Conservation (phyloP, 2,888 invertebrate genomes). For the Platynereis dumerilii region DNA sequence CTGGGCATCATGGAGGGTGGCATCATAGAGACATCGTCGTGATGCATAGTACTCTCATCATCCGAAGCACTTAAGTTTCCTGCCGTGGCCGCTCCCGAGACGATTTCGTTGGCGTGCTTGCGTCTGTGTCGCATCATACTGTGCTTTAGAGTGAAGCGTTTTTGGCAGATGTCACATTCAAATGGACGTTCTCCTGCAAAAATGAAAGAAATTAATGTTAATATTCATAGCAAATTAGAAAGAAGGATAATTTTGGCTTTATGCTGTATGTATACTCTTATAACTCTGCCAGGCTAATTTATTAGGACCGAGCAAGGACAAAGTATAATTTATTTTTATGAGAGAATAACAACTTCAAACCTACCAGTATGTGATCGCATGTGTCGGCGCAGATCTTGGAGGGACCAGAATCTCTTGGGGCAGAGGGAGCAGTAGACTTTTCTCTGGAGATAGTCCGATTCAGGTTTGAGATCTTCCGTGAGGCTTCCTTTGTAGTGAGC, state of each 20-base stretch:
- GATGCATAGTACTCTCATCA: constrained; percentile 37
- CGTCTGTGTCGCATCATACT: constrained; percentile 92
- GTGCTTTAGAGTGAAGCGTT: constrained; percentile 90
- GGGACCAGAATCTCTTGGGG: constrained; percentile 91
- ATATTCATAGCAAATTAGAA: neutral
- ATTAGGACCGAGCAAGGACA: too few relatives aligned
- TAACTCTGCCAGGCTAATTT: too few relatives aligned
- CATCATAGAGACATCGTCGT: too few relatives aligned
- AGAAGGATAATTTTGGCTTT: too few relatives aligned
- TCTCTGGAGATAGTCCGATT: constrained; percentile 43
- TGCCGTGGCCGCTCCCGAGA: constrained; percentile 25
- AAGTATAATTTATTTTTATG: too few relatives aligned
- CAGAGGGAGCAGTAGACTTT: constrained; percentile 78
- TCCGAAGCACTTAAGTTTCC: constrained; percentile 45
- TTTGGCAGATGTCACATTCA: constrained; percentile 85
- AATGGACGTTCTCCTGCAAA: constrained; percentile 77
- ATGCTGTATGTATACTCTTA: too few relatives aligned
- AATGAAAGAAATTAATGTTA: too few relatives aligned
- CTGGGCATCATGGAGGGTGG: too few relatives aligned
- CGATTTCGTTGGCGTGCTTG: constrained; percentile 70
- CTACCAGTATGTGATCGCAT: constrained; percentile 81
- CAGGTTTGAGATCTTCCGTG: constrained; percentile 39
- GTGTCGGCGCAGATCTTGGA: constrained; percentile 89
- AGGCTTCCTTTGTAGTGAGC: constrained; percentile 42
- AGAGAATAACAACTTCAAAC: too few relatives aligned